Evolutionary conservation across 2,797 vertebrate genomes (phyloP), one percentile per base, ranked within the genome.

Genomic region (Sebastes taczanowskii): DNA sequence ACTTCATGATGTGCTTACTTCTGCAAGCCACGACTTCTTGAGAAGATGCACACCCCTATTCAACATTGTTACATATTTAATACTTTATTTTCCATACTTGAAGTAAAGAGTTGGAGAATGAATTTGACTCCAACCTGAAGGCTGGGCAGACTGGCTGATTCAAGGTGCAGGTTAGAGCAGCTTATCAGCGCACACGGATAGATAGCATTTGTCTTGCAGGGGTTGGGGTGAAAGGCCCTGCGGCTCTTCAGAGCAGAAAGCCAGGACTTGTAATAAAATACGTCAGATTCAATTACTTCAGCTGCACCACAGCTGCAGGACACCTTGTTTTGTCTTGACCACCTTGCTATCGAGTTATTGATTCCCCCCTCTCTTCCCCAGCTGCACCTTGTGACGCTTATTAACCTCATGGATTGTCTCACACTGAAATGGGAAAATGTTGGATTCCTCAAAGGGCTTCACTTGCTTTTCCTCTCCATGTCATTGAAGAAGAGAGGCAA

Each of bases 251-350:
- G 77, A 83, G 62, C 72, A 38, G 29, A 18, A 53, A 11, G 67
- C 69, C 78, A 78, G 75, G 66, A 64, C 68, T 79, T 63, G 78
- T 79, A 87, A 91, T 91, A 88, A 90, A 90, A 88, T 74, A 77
- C 34, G 38, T 88, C 85, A 85, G 64, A 86, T 87, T 89, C 84
- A 90, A 91, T 93, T 88, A 86, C 63, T 83, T 84, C 71, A 68
- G 71, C 77, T 52, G 46, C 74, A 64, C 59, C 65, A 34, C 59
- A 67, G 76, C 73, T 60, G 64, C 72, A 81, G 80, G 85, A 87
- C 83, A 63, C 85, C 71, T 79, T 82, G 77, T 89, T 89, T 81
- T 35, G 59, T 77, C 87, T 89, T 35, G 55, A 75, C 74, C 81
- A 68, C 62, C 66, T 72, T 73, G 35, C 61, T 67, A 81, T 87